Percentiles rank a stretch among this genome's conserved stretches.
These are phyloP conservation scores for Eilema sororculum DNA, from an alignment of 2,888 invertebrate genomes.

Conservation along the genomic window DNA sequence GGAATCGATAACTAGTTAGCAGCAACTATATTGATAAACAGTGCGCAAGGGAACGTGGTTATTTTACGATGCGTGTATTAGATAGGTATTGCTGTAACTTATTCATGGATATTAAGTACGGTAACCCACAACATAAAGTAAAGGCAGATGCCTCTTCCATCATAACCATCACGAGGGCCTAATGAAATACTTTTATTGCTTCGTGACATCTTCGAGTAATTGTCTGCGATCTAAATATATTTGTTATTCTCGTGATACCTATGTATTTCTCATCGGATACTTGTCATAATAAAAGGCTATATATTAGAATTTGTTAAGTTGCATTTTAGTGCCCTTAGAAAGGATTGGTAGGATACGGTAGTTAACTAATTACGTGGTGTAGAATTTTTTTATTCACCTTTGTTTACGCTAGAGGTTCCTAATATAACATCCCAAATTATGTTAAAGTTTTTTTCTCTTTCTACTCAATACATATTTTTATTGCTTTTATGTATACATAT, in stretches of 20 bases:
- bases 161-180: slow-evolving; percentile 37
- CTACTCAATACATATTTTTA: too few species aligned
- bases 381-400: too few species aligned
- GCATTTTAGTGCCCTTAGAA: too few species aligned
- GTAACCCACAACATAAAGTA: slow-evolving; percentile 54
- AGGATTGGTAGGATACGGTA: too few species aligned
- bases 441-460: too few species aligned
- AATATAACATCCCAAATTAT: too few species aligned
- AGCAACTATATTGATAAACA: slow-evolving; percentile 47
- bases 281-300: slow-evolving; percentile 15
- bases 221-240: slow-evolving; percentile 32
- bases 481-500: too few species aligned
- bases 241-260: slow-evolving; percentile 11
- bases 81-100: slow-evolving; percentile 51
- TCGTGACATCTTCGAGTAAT: slow-evolving; percentile 41
- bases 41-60: slow-evolving; percentile 44
- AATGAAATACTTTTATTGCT: slow-evolving; percentile 48
- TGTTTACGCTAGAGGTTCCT: too few species aligned
- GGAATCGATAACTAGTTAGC: slow-evolving; percentile 46
- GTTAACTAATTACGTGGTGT: too few species aligned
- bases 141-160: slow-evolving; percentile 57
- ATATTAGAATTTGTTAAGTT: background rate
- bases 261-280: slow-evolving; percentile 6
- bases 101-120: slow-evolving; percentile 54
- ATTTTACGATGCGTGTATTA: slow-evolving; percentile 51